Evolutionary conservation across 2,888 invertebrate species (phyloP), one percentile per base, ranked within the genome.

Genomic region (Slavum lentiscoides): DNA sequence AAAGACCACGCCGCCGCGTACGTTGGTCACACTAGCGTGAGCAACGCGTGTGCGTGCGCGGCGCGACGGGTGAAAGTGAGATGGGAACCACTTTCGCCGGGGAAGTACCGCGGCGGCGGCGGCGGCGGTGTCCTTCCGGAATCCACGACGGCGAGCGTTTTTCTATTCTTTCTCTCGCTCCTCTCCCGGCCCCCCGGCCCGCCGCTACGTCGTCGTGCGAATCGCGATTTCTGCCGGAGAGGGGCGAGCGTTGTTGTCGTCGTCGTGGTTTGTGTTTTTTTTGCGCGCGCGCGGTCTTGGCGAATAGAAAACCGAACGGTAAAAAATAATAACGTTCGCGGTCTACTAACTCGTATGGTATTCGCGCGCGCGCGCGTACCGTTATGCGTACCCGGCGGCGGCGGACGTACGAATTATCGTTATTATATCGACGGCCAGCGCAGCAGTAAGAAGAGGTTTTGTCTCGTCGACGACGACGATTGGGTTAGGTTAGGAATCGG

Each of bases 11-110:
- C 49, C 69, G 77, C 30, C 5, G 55, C 58, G 68, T 53, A 39
- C 77, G 69, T 61, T 62, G 77, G 69, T 69, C 77, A 70, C 76
- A 69, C 58, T 75, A 64, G 23, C 37, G 49, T 21, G 23, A 59
- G 58, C 72, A 70, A 1, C 70, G 11, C 39, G 37, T 11, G 70
- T 13, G 49, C 15, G 39, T 5, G 49, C 11, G 62, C n/a, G 61
- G 61, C 49, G 43, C 69, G 74, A 66, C 77, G 77, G 53, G 77
- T 77, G 77, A 77, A 77, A 77, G 77, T 70, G 77, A 77, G 77
- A 77, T 77, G 77, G 77, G 77, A 77, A 77, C 77, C 77, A 77
- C 77, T 77, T 77, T 77, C 77, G 77, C 77, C 69, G 77, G 70
- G 30, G 69, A 77, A 77, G 70, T 70, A 77, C 77, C 77, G 69